phyloP scores from a whole-genome alignment of 2,113 vertebrate genomes.

The Ailurus styani region DNA sequence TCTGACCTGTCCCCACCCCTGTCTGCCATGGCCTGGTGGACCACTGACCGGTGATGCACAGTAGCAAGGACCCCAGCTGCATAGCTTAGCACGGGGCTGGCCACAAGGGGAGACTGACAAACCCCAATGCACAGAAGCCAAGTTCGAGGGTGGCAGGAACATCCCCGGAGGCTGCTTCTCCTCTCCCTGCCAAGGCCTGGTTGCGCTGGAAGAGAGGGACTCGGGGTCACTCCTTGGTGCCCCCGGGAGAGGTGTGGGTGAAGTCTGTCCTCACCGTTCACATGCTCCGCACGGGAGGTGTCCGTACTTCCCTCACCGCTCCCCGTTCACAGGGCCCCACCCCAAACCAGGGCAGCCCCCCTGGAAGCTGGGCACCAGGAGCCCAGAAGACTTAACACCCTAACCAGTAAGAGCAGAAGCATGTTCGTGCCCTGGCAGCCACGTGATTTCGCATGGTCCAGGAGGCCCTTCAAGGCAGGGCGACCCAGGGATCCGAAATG shows the following conservation, averaged over 20 bases:
- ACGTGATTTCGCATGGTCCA: not conserved
- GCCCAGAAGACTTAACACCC: not conserved
- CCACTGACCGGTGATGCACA: not conserved
- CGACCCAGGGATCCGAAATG: constrained; percentile 26
- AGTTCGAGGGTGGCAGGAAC: not conserved
- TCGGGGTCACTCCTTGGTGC: not conserved
- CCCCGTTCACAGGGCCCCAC: not conserved
- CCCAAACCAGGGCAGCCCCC: not conserved
- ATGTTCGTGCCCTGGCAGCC: not conserved
- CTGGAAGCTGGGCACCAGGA: not conserved
- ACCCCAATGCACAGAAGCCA: not conserved
- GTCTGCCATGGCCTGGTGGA: not conserved
- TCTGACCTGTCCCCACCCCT: rapidly evolving
- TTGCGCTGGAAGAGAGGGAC: not conserved
- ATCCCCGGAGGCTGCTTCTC: too few species aligned
- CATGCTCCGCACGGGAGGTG: not conserved
- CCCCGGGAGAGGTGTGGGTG: not conserved
- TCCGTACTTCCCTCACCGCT: not conserved
- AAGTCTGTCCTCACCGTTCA: not conserved
- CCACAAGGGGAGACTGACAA: not conserved
- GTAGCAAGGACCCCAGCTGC: not conserved
- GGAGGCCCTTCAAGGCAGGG: constrained; percentile 22
- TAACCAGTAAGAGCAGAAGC: not conserved
- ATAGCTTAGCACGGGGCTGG: not conserved
- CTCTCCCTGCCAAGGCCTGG: not conserved